Evolutionary conservation across 2,888 invertebrate species (phyloP), one percentile per base, ranked within the genome.

Genomic region (Hydrotaea cyrtoneurina): DNA sequence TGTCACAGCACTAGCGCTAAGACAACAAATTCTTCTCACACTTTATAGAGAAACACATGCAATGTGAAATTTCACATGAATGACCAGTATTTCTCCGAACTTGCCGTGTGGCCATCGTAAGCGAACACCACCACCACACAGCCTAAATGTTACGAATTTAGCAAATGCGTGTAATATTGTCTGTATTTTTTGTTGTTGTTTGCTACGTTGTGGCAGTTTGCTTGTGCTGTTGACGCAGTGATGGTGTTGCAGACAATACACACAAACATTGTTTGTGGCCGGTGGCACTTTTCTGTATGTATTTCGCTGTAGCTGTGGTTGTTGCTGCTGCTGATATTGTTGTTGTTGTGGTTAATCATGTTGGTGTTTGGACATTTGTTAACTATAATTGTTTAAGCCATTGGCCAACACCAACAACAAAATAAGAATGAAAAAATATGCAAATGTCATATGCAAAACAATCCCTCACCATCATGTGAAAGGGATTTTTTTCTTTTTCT

Each of bases 301-400:
- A 36, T 69, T 50, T 71, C 36, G 19, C 23, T 43, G 19, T n/a
- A 21, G 26, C 15, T 26, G 23, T 53, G 53, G 15, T 59, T 72
- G n/a, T n/a, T 53, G 39, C 36, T 59, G 17, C 23, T 74, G 39
- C 46, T 74, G 21, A 64, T 64, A 36, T 64, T 8, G 59, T 21
- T 50, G 31, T 69, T 46, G 59, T 84, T 85, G 79, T 74, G 76
- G 79, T 85, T 85, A 82, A 85, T 82, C 85, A 85, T 85, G 85
- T 85, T 85, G 82, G 85, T 85, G 85, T 82, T 85, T 85, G 82
- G 82, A 85, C 85, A 85, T 85, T 85, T 85, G 85, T 82, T 82
- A 85, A 82, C 82, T 82, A 85, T 85, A 85, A 85, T 85, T 86
- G 83, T 83, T 85, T 78, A 66, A 86, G 87, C 86, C 85, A 86